Evolutionary conservation across 2,888 invertebrate species (phyloP).

Genomic region (Stomorhina lunata): DNA sequence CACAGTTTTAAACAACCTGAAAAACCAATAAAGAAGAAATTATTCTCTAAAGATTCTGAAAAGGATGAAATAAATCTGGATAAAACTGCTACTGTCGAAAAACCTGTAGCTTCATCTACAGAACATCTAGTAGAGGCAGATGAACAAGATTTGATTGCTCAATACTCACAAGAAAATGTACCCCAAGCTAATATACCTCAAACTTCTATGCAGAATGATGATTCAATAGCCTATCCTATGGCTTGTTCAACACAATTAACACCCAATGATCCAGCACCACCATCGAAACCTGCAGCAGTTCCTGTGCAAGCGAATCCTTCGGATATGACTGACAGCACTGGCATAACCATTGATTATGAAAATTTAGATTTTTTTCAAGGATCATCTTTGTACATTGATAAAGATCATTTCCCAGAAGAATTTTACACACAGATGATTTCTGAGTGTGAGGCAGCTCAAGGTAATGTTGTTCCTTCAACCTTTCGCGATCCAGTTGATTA

Average conservation of each 20-base stretch:
- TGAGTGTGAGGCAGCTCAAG: conserved; percentile 82
- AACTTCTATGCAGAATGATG: conserved; percentile 68
- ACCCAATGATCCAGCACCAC: conserved; percentile 20
- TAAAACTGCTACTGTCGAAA: conserved; percentile 18
- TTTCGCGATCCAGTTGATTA: conserved; percentile 83
- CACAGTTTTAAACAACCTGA: conserved; percentile 78
- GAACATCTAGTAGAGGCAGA: conserved; percentile 65
- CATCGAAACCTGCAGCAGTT: conserved; percentile 28
- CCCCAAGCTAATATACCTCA: conserved; percentile 71
- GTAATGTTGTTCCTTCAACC: conserved; percentile 80
- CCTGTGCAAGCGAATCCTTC: conserved; percentile 55
- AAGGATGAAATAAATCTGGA: background rate
- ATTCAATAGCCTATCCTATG: conserved; percentile 47
- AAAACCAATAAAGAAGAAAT: conserved; percentile 74
- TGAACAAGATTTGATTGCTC: conserved; percentile 73
- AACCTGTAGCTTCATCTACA: conserved; percentile 16
- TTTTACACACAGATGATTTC: conserved; percentile 78
- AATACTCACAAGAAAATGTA: conserved; percentile 76
- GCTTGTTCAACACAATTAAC: conserved; percentile 70
- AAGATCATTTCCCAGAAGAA: conserved; percentile 79
- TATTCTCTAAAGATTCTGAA: conserved; percentile 67
- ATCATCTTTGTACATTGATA: conserved; percentile 78
- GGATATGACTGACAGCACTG: conserved; percentile 72
- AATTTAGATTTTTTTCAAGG: conserved; percentile 76
- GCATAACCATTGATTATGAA: conserved; percentile 75